Evolutionary conservation across 2,888 invertebrate genomes (phyloP).

Genomic region (Nebria brevicollis): DNA sequence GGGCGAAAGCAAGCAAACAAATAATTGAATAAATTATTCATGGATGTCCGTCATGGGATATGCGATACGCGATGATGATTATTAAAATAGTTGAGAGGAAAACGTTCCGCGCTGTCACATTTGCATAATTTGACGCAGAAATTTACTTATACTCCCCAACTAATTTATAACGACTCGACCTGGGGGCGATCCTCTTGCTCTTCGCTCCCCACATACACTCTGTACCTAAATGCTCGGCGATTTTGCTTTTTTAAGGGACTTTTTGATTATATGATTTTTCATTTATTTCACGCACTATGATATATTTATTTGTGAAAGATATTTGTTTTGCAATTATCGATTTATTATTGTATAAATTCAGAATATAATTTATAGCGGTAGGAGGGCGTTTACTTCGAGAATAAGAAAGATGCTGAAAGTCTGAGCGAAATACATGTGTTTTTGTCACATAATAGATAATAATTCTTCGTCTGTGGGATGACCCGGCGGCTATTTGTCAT

Average conservation of each 20-base stretch:
- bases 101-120: conserved; percentile 41
- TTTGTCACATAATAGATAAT: conserved; percentile 64
- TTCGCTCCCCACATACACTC: background rate
- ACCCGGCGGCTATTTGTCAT: conserved; percentile 59
- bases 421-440: conserved; percentile 60
- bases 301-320: too few relatives aligned
- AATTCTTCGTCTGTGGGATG: conserved; percentile 58
- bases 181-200: conserved; percentile 6
- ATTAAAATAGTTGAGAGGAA: conserved; percentile 38
- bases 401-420: conserved; percentile 55
- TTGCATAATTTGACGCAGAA: conserved; percentile 46
- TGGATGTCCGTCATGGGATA: conserved; percentile 45
- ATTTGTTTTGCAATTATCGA: too few relatives aligned
- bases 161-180: conserved; percentile 28
- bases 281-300: too few relatives aligned
- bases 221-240: background rate
- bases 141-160: conserved; percentile 44
- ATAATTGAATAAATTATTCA: conserved; percentile 46
- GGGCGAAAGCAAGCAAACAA: conserved; percentile 39
- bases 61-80: conserved; percentile 40
- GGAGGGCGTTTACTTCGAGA: conserved; percentile 54
- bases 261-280: background rate
- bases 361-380: conserved; percentile 45
- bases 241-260: background rate
- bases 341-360: background rate